A percentile compares a stretch with the other conserved stretches of the same genome.
These are phyloP conservation scores for Sinosuthora webbiana DNA, from an alignment of 2,113 vertebrate genomes.

Conservation along the genomic window DNA sequence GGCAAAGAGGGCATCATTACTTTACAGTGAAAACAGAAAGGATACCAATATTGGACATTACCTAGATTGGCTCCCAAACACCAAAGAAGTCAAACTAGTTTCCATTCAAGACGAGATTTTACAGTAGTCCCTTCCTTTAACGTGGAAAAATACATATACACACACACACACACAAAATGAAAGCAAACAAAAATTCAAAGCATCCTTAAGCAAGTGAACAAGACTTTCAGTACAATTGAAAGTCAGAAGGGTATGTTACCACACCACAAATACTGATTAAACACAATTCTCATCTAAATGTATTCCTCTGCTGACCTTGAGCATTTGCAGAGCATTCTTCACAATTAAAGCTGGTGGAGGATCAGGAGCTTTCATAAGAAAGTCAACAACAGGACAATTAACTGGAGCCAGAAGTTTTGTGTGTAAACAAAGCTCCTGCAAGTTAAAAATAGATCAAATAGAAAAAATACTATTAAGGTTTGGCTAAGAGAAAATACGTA, in stretches of 20 bases:
- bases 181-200: not conserved
- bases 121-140: not conserved
- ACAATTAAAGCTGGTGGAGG: constrained; percentile 86
- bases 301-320: constrained; percentile 82
- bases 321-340: constrained; percentile 88
- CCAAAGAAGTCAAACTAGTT: not conserved
- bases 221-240: not conserved
- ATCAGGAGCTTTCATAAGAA: constrained; percentile 92
- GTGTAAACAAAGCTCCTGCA: constrained; percentile 90
- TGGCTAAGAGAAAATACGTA: not conserved
- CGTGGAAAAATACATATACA: not conserved
- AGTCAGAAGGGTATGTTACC: not conserved
- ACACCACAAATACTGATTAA: not conserved
- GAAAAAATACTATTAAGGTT: not conserved
- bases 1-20: not conserved
- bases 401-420: constrained; percentile 90
- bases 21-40: not conserved
- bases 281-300: not conserved
- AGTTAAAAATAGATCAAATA: not conserved
- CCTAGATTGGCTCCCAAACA: not conserved
- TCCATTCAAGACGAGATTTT: accelerated
- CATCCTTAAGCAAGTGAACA: not conserved
- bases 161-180: not conserved
- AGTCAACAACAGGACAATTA: constrained; percentile 85
- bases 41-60: not conserved